These are phyloP conservation scores for Acromyrmex charruanus DNA, from an alignment of 1,140 invertebrate genomes.

Conservation along the genomic window DNA sequence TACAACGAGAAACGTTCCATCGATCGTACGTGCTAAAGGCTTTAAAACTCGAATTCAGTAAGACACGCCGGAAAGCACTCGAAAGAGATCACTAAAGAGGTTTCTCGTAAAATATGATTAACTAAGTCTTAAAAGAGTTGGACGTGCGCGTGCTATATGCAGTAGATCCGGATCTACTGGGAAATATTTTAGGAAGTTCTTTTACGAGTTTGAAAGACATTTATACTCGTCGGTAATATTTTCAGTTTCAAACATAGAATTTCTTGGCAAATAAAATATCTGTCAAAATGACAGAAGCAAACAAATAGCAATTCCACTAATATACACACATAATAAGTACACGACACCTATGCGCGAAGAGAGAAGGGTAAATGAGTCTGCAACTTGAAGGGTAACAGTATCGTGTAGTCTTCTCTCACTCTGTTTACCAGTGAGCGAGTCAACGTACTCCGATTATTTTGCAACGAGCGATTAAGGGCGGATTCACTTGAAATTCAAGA, in stretches of 20 bases:
- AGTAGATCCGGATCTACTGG: background rate
- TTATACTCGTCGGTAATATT: background rate
- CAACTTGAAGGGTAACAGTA: constrained; percentile 19
- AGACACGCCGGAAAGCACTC: background rate
- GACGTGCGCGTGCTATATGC: background rate
- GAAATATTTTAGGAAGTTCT: constrained; percentile 4
- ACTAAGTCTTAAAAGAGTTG: background rate
- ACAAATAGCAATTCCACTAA: background rate
- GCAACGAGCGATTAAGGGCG: constrained; percentile 49
- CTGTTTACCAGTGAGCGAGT: constrained; percentile 33
- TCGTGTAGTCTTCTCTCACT: constrained; percentile 25
- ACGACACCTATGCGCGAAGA: background rate
- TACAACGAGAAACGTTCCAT: constrained; percentile 3
- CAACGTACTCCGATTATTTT: constrained; percentile 53
- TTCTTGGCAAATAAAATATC: background rate
- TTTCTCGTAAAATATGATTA: constrained; percentile 38
- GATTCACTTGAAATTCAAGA: constrained; percentile 70
- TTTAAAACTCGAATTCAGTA: constrained; percentile 42
- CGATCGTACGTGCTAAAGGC: constrained; percentile 35
- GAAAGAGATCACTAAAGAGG: background rate
- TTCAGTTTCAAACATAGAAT: background rate
- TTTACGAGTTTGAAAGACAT: background rate
- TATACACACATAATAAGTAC: background rate
- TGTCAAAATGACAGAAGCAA: background rate
- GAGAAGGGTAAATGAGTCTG: constrained; percentile 16